A percentile compares a stretch with the other conserved stretches of the same genome.
Conservation (phyloP, 2,113 vertebrate genomes). For the Athene cunicularia region DNA sequence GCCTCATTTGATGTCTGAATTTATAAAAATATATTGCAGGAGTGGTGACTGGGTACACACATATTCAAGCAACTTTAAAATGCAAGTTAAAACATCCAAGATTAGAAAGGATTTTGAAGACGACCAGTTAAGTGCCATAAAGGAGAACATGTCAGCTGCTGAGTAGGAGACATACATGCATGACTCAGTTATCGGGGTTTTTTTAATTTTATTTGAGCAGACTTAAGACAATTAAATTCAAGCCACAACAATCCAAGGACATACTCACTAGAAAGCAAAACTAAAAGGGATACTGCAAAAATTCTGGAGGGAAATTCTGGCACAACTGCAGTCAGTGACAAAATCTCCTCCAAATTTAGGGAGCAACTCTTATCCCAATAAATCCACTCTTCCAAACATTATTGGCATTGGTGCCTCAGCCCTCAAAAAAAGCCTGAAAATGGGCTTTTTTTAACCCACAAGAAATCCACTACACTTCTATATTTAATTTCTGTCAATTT, state of each 20-base stretch:
- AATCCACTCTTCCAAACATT: background rate
- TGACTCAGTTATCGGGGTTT: background rate
- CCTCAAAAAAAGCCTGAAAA: background rate
- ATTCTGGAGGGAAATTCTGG: background rate
- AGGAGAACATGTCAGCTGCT: background rate
- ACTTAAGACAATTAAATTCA: background rate
- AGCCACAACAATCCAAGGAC: background rate
- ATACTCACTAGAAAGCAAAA: background rate
- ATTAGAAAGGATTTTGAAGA: background rate
- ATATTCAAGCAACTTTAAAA: background rate
- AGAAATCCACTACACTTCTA: background rate
- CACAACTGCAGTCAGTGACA: background rate
- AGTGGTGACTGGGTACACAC: background rate
- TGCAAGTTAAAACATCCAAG: background rate
- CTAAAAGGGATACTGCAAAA: background rate
- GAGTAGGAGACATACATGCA: background rate
- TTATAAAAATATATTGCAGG: background rate
- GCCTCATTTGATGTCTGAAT: background rate
- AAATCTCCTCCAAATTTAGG: background rate
- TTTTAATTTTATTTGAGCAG: background rate
- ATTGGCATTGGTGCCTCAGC: background rate
- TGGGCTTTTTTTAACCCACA: background rate
- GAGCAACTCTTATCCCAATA: background rate
- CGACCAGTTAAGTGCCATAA: background rate
- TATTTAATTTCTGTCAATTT: background rate